A percentile compares a stretch with the other conserved stretches of the same genome.
phyloP scores from a whole-genome alignment of 1,140 invertebrate species.

The Melitaea cinxia region DNA sequence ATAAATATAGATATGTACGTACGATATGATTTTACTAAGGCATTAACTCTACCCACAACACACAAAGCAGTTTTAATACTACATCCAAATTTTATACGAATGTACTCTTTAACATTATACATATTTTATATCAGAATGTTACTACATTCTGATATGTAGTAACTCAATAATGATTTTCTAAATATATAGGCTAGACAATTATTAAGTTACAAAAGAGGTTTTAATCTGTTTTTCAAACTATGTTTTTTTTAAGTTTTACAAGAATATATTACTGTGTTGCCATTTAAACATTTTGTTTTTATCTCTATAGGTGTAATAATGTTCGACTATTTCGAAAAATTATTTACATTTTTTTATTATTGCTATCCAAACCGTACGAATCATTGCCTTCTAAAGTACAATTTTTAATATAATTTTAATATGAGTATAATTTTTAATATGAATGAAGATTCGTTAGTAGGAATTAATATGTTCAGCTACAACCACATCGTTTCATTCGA shows the following conservation, averaged over 20 bases:
- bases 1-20: neutral
- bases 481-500: constrained; percentile 3
- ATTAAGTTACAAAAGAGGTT: no score
- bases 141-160: no score
- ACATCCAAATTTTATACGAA: neutral
- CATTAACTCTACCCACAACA: constrained; percentile 6
- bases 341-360: constrained; percentile 24
- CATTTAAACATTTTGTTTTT: neutral
- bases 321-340: no score
- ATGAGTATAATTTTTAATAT: constrained; percentile 15
- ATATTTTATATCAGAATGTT: no score
- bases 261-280: no score
- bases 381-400: constrained; percentile 44
- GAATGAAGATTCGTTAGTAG: constrained; percentile 16
- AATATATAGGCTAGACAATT: no score
- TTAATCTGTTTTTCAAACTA: no score
- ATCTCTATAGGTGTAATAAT: no score
- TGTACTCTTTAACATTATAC: no score
- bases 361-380: constrained; percentile 34
- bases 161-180: neutral
- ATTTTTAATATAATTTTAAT: no score
- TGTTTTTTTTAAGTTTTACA: no score
- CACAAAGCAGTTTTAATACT: constrained; percentile 1
- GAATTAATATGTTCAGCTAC: constrained; percentile 7
- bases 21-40: constrained; percentile 19